These are phyloP conservation scores for Tupiocoris notatus DNA, from an alignment of 2,888 invertebrate species.

Conservation along the genomic window DNA sequence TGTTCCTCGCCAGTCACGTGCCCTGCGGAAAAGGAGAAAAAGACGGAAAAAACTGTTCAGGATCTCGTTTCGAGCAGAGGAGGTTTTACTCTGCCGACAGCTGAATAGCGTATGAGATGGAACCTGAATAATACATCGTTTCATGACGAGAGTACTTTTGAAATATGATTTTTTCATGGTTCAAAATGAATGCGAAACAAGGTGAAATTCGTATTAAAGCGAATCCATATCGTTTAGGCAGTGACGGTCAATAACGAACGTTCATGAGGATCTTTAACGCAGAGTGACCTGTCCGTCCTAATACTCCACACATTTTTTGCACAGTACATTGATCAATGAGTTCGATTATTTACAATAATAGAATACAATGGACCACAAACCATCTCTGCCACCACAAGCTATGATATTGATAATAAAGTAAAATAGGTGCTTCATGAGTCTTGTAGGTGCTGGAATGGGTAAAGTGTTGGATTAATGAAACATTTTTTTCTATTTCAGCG, in stretches of 20 bases:
- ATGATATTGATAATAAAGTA: no score
- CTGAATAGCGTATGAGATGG: background rate
- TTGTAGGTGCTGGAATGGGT: no score
- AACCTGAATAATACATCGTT: background rate
- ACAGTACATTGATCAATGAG: no score
- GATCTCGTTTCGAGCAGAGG: background rate
- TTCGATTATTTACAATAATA: no score
- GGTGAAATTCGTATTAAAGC: background rate
- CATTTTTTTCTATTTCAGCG: constrained; percentile 8
- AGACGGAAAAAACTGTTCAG: background rate
- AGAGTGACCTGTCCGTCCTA: no score
- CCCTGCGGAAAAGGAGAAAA: background rate
- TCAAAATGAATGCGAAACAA: background rate
- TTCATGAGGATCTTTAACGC: no score
- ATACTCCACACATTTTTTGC: no score
- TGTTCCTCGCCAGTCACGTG: background rate
- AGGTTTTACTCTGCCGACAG: background rate
- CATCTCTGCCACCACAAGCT: no score
- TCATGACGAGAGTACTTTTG: background rate
- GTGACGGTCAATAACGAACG: no score
- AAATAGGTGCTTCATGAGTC: no score
- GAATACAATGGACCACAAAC: no score
- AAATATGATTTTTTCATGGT: background rate
- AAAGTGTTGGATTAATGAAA: background rate
- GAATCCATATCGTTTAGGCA: no score